Percentiles rank a stretch among this genome's conserved stretches.
Evolutionary conservation across 2,797 vertebrate species (phyloP).

Genomic region (Poecilia gillii): DNA sequence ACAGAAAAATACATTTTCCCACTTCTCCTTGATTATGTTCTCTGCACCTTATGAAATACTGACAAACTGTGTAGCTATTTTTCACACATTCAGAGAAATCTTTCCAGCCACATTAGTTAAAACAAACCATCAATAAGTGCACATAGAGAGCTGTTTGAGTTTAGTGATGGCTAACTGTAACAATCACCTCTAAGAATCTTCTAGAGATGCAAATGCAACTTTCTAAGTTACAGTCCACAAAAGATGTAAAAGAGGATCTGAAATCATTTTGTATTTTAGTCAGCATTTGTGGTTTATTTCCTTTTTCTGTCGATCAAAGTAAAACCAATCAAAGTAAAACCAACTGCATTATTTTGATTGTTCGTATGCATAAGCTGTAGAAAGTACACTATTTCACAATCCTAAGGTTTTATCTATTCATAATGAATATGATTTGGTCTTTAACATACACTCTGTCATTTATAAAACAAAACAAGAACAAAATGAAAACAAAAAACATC

Average conservation of each 20-base stretch:
- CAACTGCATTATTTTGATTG: not conserved
- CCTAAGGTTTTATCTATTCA: not conserved
- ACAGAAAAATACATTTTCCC: not conserved
- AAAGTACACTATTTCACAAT: not conserved
- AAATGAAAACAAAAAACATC: not conserved
- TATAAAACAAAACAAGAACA: not conserved
- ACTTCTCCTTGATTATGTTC: slow-evolving; percentile 9
- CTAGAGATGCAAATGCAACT: not conserved
- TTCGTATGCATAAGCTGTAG: not conserved
- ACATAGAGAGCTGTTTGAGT: slow-evolving; percentile 26
- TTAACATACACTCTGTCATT: not conserved
- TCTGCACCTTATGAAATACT: slow-evolving; percentile 13
- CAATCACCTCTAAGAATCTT: not conserved
- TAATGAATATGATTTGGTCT: not conserved
- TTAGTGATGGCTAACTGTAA: slow-evolving; percentile 40
- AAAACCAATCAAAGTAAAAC: not conserved
- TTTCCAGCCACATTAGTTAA: slow-evolving; percentile 19
- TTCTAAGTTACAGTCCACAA: not conserved
- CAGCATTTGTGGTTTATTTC: not conserved
- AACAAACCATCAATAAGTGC: slow-evolving; percentile 6
- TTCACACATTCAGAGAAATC: slow-evolving; percentile 28
- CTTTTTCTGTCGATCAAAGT: not conserved
- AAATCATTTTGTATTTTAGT: not conserved
- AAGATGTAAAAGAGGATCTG: not conserved
- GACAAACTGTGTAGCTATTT: slow-evolving; percentile 14